Evolutionary conservation across 2,797 vertebrate species (phyloP), one percentile per base, ranked within the genome.

Genomic region (Phaenicophaeus curvirostris): DNA sequence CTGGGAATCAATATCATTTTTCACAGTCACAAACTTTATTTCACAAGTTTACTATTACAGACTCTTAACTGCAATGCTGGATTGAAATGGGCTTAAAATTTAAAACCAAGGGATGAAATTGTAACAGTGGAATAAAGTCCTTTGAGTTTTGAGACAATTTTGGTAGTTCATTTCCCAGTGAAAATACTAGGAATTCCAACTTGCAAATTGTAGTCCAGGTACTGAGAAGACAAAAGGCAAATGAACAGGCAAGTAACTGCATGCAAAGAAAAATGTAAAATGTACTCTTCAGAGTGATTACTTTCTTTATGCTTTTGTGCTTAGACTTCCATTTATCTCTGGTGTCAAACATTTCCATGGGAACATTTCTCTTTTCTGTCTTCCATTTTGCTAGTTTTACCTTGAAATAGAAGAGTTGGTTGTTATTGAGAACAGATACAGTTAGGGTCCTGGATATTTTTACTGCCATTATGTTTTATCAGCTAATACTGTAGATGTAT

Each of bases 281-380:
- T 16, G 6, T 54, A 21, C 31, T 80, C 46, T 59, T 9, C 15
- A 13, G 79, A 82, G 30, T 19, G n/a, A 69, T 55, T 55, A 17
- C 19, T 74, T 82, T 12, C 61, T 77, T 85, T 73, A 23, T 51
- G 31, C 25, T 20, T 90, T 65, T 55, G 37, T 91, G 14, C 58
- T 86, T 72, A 24, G 18, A n/a, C 58, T 75, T 92, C 68, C 41
- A 8, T n/a, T 92, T 65, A 25, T 80, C 72, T 92, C 66, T 62
- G 19, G 39, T 92, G 90, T 87, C 86, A 85, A 58, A 61, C 58
- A 91, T 90, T 91, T 88, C 85, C 76, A 81, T 91, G 85, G 76
- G 59, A 94, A 90, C 73, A 53, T 80, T 83, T 62, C 53, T 48
- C 28, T 89, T 85, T 37, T 57, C 61, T 55, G 5, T 61, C 89